Evolutionary conservation across 2,797 vertebrate genomes (phyloP).

Genomic region (Coracias cyanogaster): DNA sequence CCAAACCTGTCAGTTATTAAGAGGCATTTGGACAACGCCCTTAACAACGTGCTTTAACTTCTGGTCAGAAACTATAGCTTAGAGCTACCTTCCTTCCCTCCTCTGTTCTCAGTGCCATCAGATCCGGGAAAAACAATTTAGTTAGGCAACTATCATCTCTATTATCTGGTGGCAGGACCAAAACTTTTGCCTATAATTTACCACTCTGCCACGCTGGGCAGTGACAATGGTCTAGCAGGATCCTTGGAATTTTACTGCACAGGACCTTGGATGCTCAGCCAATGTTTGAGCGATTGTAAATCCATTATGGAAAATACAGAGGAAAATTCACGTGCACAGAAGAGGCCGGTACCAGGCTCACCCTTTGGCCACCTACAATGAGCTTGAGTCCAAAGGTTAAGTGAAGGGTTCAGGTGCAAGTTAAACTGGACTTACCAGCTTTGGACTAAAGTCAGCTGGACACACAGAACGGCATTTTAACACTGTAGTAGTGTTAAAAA

Average conservation of each 20-base stretch:
- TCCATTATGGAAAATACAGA: neutral
- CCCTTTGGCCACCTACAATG: neutral
- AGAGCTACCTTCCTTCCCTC: neutral
- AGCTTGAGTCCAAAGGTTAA: neutral
- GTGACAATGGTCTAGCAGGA: neutral
- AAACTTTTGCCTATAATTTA: neutral
- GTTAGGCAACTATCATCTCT: neutral
- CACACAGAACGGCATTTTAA: neutral
- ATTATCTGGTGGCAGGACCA: neutral
- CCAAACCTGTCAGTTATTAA: neutral
- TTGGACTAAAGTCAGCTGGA: neutral
- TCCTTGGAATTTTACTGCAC: neutral
- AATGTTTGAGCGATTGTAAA: neutral
- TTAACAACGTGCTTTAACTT: neutral
- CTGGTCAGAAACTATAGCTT: neutral
- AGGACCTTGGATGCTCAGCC: neutral
- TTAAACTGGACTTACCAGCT: neutral
- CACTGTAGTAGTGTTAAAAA: neutral
- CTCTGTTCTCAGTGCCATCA: neutral
- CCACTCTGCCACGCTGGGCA: neutral
- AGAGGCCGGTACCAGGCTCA: neutral
- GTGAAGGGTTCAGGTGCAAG: neutral
- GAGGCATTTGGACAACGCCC: neutral
- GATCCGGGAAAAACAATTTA: neutral
- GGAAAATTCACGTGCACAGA: neutral